These are phyloP conservation scores for Rhysida immarginata DNA, from an alignment of 1,140 invertebrate species.

Conservation along the genomic window DNA sequence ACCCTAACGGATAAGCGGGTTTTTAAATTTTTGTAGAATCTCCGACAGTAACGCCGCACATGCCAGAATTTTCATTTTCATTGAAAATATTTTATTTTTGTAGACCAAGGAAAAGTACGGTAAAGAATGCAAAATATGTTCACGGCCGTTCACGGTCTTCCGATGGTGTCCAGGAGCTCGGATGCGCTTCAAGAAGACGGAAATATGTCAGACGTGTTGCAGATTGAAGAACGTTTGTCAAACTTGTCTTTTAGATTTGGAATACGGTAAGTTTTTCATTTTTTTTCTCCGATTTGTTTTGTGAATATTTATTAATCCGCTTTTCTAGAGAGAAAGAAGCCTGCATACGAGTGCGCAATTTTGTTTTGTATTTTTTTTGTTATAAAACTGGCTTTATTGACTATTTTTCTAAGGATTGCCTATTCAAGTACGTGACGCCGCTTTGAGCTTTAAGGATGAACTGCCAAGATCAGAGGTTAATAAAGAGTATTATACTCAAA, in stretches of 20 bases:
- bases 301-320: not conserved
- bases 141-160: constrained; percentile 94
- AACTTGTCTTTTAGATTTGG: constrained; percentile 93
- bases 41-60: too few species aligned
- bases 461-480: constrained; percentile 95
- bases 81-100: not conserved
- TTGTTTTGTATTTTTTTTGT: too few species aligned
- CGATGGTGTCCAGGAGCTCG: constrained; percentile 93
- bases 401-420: constrained; percentile 34
- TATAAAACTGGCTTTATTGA: too few species aligned
- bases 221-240: constrained; percentile 99
- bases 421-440: constrained; percentile 77
- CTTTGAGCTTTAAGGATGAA: constrained; percentile 85
- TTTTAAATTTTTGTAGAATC: too few species aligned
- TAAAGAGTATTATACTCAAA: constrained; percentile 97
- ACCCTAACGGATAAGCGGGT: too few species aligned
- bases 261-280: constrained; percentile 53
- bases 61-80: too few species aligned
- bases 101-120: constrained; percentile 97
- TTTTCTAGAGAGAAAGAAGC: too few species aligned
- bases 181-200: constrained; percentile 99
- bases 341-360: too few species aligned
- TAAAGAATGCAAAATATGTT: constrained; percentile 98
- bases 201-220: constrained; percentile 98
- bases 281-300: not conserved